Evolutionary conservation across 2,797 vertebrate species (phyloP), one percentile per base, ranked within the genome.

Genomic region (Hyperoplus immaculatus): DNA sequence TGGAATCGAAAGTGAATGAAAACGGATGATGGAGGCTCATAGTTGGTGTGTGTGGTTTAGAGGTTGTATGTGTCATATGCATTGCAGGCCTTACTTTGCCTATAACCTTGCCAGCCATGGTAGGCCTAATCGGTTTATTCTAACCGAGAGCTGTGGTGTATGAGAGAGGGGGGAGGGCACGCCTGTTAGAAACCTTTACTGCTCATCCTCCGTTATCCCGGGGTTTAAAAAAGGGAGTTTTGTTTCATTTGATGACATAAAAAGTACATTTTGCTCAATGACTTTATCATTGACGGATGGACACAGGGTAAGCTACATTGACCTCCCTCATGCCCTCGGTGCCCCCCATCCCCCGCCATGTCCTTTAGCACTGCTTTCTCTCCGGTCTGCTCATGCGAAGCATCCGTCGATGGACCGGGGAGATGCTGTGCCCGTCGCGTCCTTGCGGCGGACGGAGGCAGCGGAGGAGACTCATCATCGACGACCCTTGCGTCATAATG

Each of bases 401-500:
- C 84, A 72, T 79, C 80, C 77, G 63, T 4, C 41, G 49, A 4
- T 41, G 79, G 10, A 57, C 68, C 5, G 67, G 54, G 42, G 73
- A 57, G 81, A 87, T 69, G 78, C 59, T 60, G 88, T 61, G 69
- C 14, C 13, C 65, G 15, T 18, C 21, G 69, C 66, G 78, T 82
- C 70, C 78, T 59, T 63, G 10, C 54, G 43, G 46, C 15, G 81
- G 85, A 83, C 60, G 66, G 55, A 46, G 14, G 75, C 79, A 53
- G 80, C 72, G 58, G 78, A 82, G 80, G 69, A 83, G 90, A 72
- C 71, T 88, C 78, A 65, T 87, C 89, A 87, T 89, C 81, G 61
- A 41, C 92, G 90, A 91, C 91, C 90, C 89, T 79, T 94, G 95
- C 95, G 95, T 95, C 95, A 95, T 96, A 96, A 96, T 96, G 95